These are phyloP conservation scores for Phataginus tetradactyla DNA, from an alignment of 2,797 vertebrate genomes.

Conservation along the genomic window DNA sequence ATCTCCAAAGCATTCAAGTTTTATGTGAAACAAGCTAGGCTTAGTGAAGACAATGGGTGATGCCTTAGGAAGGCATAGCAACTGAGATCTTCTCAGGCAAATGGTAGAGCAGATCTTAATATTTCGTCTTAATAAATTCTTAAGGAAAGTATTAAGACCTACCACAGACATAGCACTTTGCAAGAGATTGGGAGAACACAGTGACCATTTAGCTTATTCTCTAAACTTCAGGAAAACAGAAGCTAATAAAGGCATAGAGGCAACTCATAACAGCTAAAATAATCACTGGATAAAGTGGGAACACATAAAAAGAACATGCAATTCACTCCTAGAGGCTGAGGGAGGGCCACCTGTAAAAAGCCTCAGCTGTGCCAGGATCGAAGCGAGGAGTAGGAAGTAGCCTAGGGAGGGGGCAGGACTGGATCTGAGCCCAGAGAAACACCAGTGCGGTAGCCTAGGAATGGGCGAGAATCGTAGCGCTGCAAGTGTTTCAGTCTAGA, in stretches of 20 bases:
- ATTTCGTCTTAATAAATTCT: neutral
- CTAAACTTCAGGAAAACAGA: neutral
- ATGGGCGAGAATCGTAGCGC: neutral
- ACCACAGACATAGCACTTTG: neutral
- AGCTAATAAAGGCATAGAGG: neutral
- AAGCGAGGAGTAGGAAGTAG: neutral
- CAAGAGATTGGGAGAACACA: neutral
- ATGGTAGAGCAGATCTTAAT: neutral
- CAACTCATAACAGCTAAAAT: neutral
- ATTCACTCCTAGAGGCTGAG: neutral
- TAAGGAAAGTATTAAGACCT: neutral
- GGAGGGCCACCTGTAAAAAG: neutral
- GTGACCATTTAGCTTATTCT: neutral
- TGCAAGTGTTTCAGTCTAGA: neutral
- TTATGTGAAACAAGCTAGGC: constrained; percentile 23
- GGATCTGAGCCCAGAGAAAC: neutral
- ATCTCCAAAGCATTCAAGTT: constrained; percentile 13
- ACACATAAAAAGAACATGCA: neutral
- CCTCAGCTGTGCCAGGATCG: neutral
- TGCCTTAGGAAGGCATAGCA: neutral
- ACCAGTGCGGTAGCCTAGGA: neutral
- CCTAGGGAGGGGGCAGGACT: neutral
- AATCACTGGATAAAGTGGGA: neutral
- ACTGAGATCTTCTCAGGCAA: neutral
- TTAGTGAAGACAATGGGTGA: neutral